Conservation (phyloP, 2,888 invertebrate species). For the Operophtera brumata region DNA sequence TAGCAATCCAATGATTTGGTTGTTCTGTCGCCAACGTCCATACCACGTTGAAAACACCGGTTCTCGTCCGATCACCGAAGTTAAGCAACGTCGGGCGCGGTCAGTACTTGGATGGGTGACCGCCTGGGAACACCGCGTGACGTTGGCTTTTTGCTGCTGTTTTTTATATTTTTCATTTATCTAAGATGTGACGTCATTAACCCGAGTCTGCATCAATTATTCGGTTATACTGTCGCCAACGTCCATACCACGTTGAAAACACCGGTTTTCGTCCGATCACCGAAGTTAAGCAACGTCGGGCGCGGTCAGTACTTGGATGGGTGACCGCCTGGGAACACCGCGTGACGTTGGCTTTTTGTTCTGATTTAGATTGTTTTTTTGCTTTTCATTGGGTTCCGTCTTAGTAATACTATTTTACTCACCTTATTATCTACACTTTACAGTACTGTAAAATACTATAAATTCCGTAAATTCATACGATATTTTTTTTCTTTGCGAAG, state of each 20-base stretch:
- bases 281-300: constrained; percentile 73
- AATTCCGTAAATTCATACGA: too few relatives aligned
- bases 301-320: constrained; percentile 72
- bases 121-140: constrained; percentile 61
- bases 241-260: constrained; percentile 65
- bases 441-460: too few relatives aligned
- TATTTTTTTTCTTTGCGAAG: too few relatives aligned
- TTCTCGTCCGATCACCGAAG: constrained; percentile 73
- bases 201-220: too few relatives aligned
- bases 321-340: constrained; percentile 66
- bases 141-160: constrained; percentile 28
- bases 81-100: constrained; percentile 74
- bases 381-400: too few relatives aligned
- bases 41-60: constrained; percentile 49
- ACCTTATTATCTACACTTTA: too few relatives aligned
- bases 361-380: too few relatives aligned
- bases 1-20: not conserved
- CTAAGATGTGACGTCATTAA: not conserved
- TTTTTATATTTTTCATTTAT: too few relatives aligned
- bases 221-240: constrained; percentile 51
- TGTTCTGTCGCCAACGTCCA: constrained; percentile 11
- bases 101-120: constrained; percentile 78
- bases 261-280: constrained; percentile 75
- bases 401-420: too few relatives aligned
- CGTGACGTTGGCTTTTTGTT: constrained; percentile 53